Evolutionary conservation across 2,113 vertebrate genomes (phyloP), one percentile per base, ranked within the genome.

Genomic region (Ceyx cyanopectus): DNA sequence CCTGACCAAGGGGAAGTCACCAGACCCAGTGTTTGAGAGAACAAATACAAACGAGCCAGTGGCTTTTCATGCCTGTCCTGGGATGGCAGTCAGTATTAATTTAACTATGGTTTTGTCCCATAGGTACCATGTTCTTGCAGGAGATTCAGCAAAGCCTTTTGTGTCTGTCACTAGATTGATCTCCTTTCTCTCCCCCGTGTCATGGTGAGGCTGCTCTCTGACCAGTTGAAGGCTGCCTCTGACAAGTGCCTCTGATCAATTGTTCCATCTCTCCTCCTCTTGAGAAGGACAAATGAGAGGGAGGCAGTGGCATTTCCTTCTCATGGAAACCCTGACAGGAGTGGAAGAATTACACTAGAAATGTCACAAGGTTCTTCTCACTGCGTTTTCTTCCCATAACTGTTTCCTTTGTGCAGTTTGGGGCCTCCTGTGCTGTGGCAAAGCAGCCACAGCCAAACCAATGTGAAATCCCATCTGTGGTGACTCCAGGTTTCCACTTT

Each of bases 321-420:
- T 75, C 54, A 46, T 85, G 86, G 80, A 94, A 94, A 94, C 72
- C 41, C n/a, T 78, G 69, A 84, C 30, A 68, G 77, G 63, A 81
- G 67, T 79, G 40, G 75, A 85, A 92, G 21, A 77, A 63, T 60
- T 62, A 26, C 37, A 21, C 50, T 61, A 26, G 37, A 85, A 85
- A 67, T 75, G 41, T 93, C 63, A 87, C 48, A 76, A 56, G 27
- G 7, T 70, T 82, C 40, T 65, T 86, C 19, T 85, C 7, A 58
- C 17, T 65, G 22, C 1, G 0, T 89, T 94, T 89, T 85, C 54
- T 85, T 79, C 45, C 40, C 18, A 1, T 43, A 62, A 18, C 81
- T 30, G 14, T 68, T 91, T 83, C 57, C 66, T 86, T 79, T 89
- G 27, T 81, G 60, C 0, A 1, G 65, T 54, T 84, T 12, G 48